phyloP scores from a whole-genome alignment of 2,797 vertebrate genomes.

The Sebastes elongatus region DNA sequence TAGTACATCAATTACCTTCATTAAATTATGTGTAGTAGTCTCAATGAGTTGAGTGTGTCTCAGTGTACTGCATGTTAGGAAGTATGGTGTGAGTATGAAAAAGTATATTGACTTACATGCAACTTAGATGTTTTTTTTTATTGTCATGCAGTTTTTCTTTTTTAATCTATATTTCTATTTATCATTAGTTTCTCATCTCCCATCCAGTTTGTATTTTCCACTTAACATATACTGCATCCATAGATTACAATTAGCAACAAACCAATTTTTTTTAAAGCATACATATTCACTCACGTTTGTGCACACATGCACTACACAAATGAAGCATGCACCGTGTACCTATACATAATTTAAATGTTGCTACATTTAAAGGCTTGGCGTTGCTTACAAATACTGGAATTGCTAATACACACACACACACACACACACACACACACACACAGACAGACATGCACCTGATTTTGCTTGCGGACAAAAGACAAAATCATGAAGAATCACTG shows the following conservation, averaged over 20 bases:
- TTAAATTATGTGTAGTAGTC: neutral
- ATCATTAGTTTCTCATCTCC: neutral
- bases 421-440: neutral
- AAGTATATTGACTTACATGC: neutral
- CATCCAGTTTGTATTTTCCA: neutral
- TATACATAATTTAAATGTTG: neutral
- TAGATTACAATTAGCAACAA: neutral
- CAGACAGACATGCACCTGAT: neutral
- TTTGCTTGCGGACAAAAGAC: neutral
- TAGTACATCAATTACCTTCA: neutral
- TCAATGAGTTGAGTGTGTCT: neutral
- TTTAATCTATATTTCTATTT: neutral
- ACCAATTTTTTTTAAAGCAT: neutral
- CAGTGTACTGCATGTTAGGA: neutral
- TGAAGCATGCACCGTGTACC: neutral
- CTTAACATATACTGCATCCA: neutral
- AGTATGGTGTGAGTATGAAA: neutral
- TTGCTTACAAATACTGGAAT: neutral
- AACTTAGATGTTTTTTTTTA: neutral
- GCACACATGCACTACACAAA: neutral
- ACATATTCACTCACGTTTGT: neutral
- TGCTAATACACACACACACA: neutral
- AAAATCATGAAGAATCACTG: neutral
- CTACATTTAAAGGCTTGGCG: neutral
- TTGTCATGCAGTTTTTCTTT: neutral